These are phyloP conservation scores for Tachina grossa DNA, from an alignment of 2,888 invertebrate genomes.

Conservation along the genomic window DNA sequence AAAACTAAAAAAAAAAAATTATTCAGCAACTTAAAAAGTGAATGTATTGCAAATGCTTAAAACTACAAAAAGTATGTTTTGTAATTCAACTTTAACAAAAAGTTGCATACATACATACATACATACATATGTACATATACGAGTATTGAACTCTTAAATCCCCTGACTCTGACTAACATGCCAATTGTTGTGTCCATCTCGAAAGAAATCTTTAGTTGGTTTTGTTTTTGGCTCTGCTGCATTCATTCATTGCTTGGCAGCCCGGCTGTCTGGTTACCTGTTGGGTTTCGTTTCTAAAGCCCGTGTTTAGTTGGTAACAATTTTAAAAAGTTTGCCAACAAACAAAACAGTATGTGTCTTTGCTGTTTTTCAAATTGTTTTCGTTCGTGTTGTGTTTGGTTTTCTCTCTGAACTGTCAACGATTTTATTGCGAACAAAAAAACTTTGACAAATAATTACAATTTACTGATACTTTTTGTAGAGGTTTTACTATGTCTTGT, in stretches of 20 bases:
- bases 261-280: background rate
- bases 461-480: conserved; percentile 31
- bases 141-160: conserved; percentile 44
- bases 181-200: conserved; percentile 64
- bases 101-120: conserved; percentile 17
- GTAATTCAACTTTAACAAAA: conserved; percentile 43
- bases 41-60: conserved; percentile 59
- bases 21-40: conserved; percentile 51
- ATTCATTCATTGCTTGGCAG: background rate
- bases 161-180: conserved; percentile 51
- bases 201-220: conserved; percentile 39
- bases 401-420: conserved; percentile 54
- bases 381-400: conserved; percentile 25
- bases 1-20: conserved; percentile 27
- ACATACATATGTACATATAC: background rate
- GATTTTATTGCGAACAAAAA: conserved; percentile 46
- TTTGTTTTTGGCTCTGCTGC: background rate
- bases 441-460: conserved; percentile 64
- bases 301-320: conserved; percentile 32
- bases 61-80: conserved; percentile 33
- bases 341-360: conserved; percentile 32
- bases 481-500: background rate
- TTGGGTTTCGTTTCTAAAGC: conserved; percentile 10
- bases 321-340: conserved; percentile 18
- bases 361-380: conserved; percentile 34